Percentiles rank a stretch among this genome's conserved stretches.
Evolutionary conservation across 1,140 invertebrate genomes (phyloP).

Genomic region (Tribolium castaneum): DNA sequence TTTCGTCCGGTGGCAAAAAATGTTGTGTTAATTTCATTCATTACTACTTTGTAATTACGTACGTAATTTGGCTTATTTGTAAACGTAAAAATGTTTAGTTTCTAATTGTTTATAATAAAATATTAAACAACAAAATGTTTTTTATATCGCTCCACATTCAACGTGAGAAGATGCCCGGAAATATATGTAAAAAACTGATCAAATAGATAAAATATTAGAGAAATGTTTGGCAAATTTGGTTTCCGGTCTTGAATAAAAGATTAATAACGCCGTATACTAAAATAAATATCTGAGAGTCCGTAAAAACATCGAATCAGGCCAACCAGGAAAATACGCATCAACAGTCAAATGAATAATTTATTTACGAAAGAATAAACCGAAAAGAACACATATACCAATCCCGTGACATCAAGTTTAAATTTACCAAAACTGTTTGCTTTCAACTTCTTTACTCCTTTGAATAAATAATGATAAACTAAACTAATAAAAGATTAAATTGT

Average conservation of each 20-base stretch:
- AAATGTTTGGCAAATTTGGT: neutral
- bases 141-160: no score
- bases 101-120: no score
- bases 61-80: no score
- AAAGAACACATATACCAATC: slow-evolving; percentile 3
- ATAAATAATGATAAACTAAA: slow-evolving; percentile 35
- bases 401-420: slow-evolving; percentile 27
- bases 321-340: neutral
- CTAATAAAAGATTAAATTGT: slow-evolving; percentile 33
- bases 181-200: no score
- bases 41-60: no score
- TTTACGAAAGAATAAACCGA: slow-evolving; percentile 6
- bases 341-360: neutral
- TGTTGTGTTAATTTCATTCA: no score
- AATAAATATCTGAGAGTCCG: neutral
- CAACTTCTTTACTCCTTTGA: slow-evolving; percentile 13
- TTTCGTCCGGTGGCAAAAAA: no score
- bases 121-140: no score
- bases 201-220: no score
- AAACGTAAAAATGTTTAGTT: no score
- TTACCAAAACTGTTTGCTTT: slow-evolving; percentile 29
- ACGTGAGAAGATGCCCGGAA: no score
- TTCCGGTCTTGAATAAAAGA: neutral
- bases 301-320: neutral
- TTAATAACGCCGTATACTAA: neutral